Evolutionary conservation across 1,140 invertebrate species (phyloP).

Genomic region (Trichomalopsis sarcophagae): DNA sequence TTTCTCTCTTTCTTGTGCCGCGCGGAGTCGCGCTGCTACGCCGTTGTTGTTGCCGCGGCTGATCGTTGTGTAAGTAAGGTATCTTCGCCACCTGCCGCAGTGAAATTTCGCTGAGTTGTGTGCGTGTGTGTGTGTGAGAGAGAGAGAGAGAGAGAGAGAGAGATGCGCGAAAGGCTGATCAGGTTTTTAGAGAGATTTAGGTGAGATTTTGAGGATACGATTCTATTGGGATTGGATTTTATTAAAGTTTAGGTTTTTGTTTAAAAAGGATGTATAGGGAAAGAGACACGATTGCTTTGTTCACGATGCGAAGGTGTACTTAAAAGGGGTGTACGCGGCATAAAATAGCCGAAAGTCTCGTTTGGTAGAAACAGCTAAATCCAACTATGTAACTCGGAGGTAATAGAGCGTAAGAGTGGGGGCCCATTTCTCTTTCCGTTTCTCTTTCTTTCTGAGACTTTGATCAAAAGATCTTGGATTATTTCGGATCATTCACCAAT

Average conservation of each 20-base stretch:
- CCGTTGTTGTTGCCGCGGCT: background rate
- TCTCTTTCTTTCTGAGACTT: slow-evolving; percentile 17
- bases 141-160: too few relatives aligned
- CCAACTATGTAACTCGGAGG: background rate
- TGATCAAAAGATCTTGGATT: background rate
- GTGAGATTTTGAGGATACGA: too few relatives aligned
- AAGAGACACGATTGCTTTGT: too few relatives aligned
- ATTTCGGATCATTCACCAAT: background rate
- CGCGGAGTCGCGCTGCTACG: background rate
- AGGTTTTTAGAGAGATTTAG: too few relatives aligned
- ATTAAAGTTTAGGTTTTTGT: too few relatives aligned
- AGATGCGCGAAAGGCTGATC: too few relatives aligned
- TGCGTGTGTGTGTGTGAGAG: too few relatives aligned
- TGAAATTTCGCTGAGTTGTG: background rate
- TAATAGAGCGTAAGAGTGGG: slow-evolving; percentile 12
- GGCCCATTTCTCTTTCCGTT: slow-evolving; percentile 20
- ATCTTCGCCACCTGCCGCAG: background rate
- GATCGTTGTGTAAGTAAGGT: background rate
- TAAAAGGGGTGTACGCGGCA: too few relatives aligned
- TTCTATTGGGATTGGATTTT: too few relatives aligned
- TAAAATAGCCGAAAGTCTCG: background rate
- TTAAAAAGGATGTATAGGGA: too few relatives aligned
- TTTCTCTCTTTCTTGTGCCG: background rate
- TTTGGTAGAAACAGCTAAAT: background rate
- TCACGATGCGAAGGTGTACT: background rate